phyloP scores from a whole-genome alignment of 2,113 vertebrate genomes.

The Sapayoa aenigma region DNA sequence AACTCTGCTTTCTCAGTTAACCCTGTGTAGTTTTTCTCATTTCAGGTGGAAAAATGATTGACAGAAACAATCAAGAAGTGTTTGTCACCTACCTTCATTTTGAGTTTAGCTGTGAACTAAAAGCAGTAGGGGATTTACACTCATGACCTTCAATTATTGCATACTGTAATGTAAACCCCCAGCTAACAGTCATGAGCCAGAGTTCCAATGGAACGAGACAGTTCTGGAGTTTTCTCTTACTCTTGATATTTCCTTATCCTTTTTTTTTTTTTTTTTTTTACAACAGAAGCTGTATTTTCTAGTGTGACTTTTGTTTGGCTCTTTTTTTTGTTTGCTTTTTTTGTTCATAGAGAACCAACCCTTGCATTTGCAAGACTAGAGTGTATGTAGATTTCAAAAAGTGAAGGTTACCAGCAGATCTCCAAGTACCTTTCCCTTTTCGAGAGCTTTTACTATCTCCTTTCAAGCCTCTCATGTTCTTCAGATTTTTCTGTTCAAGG shows the following conservation, averaged over 20 bases:
- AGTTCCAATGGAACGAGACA: background rate
- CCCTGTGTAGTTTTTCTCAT: slow-evolving; percentile 49
- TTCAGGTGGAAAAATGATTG: slow-evolving; percentile 55
- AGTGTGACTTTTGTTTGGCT: background rate
- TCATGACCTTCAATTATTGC: slow-evolving; percentile 41
- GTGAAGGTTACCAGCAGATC: background rate
- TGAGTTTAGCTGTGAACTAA: slow-evolving; percentile 36
- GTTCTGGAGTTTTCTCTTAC: background rate
- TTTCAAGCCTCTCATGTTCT: background rate
- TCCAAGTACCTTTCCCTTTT: background rate
- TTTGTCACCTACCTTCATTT: slow-evolving; percentile 12
- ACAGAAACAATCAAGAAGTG: slow-evolving; percentile 64
- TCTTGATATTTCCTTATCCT: background rate
- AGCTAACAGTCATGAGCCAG: background rate
- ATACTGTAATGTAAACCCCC: background rate
- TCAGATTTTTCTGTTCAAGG: background rate
- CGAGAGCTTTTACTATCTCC: background rate
- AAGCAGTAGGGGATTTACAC: slow-evolving; percentile 42
- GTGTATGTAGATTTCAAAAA: background rate
- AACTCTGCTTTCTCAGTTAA: slow-evolving; percentile 46
- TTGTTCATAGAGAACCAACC: background rate
- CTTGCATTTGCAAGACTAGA: background rate
- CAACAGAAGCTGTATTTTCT: background rate
- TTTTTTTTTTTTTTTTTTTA: background rate
- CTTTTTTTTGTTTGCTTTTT: too few relatives aligned